Evolutionary conservation across 2,888 invertebrate species (phyloP), one percentile per base, ranked within the genome.

Genomic region (Glaucopsyche alexis): DNA sequence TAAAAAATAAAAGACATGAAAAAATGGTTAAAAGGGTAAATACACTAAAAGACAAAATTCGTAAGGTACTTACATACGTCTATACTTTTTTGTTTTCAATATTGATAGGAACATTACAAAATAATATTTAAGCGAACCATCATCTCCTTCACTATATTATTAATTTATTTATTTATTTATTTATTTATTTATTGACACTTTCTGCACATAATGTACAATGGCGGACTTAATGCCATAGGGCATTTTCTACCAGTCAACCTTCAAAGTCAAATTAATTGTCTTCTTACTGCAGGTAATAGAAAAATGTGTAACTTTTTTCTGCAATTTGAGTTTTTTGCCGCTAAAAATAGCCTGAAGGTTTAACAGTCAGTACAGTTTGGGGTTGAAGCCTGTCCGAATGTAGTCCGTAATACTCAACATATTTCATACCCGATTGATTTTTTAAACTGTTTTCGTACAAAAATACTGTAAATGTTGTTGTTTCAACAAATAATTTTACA

Each of bases 301-400:
- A 16, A 55, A 55, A 19, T 55, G 9, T 16, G 9, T 7, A 19
- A 3, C 7, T 47, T 60, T 60, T 29, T 60, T 40, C 40, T 66
- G 65, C 42, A 66, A 42, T 66, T 42, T 42, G 42, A 42, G 42
- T 42, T 66, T 64, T 65, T 40, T 42, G 4, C 65, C 42, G 65
- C 16, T 40, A 66, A 42, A 66, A 45, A 60, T 67, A 45, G 67
- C 67, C 67, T 47, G 19, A 67, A 67, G 65, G 47, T 45, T 67
- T 67, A 67, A 42, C n/a, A 67, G 67, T 67, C n/a, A 42, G 16
- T 42, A 66, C 38, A 42, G n/a, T 42, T 16, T 67, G 19, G 67
- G 47, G 19, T 67, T 67, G 67, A 47, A 19, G 67, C 67, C 67
- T 67, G 67, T 67, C 67, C 47, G 19, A 19, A 7, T 11, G 29